Evolutionary conservation across 2,797 vertebrate species (phyloP).

Genomic region (Ambastaia sidthimunki): DNA sequence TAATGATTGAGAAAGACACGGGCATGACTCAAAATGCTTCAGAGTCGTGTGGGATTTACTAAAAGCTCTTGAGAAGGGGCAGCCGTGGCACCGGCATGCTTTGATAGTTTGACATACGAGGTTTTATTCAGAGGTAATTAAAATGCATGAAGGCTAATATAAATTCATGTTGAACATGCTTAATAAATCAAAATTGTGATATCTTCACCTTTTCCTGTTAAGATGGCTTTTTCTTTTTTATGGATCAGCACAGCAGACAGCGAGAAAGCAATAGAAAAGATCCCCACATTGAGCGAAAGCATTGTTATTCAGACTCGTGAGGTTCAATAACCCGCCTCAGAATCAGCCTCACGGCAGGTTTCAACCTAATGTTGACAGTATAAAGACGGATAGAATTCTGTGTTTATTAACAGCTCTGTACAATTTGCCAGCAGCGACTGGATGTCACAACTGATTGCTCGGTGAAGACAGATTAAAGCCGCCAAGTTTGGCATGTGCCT

Average conservation of each 20-base stretch:
- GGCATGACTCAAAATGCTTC: too few species aligned
- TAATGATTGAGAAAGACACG: too few species aligned
- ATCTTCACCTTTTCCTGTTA: slow-evolving; percentile 12
- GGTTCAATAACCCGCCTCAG: slow-evolving; percentile 21
- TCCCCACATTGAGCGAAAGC: neutral
- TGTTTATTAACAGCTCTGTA: slow-evolving; percentile 58
- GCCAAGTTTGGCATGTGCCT: slow-evolving; percentile 47
- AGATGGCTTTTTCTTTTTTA: slow-evolving; percentile 12
- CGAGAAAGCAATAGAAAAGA: slow-evolving; percentile 7
- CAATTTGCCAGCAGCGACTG: slow-evolving; percentile 48
- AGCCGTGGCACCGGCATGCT: slow-evolving; percentile 6
- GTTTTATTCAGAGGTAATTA: slow-evolving; percentile 37
- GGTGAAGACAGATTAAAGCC: slow-evolving; percentile 57
- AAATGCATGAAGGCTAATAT: slow-evolving; percentile 1
- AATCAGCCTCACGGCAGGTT: slow-evolving; percentile 9
- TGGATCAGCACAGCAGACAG: slow-evolving; percentile 3
- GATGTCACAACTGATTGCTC: slow-evolving; percentile 56
- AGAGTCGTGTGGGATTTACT: slow-evolving; percentile 11
- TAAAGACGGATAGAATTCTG: slow-evolving; percentile 53
- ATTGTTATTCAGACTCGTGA: slow-evolving; percentile 21
- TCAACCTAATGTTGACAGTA: slow-evolving; percentile 48
- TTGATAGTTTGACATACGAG: slow-evolving; percentile 39
- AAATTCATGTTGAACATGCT: slow-evolving; percentile 30
- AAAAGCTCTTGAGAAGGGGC: slow-evolving; percentile 14
- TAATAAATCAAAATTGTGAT: slow-evolving; percentile 50